Conservation (phyloP, 2,797 vertebrate genomes). For the Myotis daubentonii region DNA sequence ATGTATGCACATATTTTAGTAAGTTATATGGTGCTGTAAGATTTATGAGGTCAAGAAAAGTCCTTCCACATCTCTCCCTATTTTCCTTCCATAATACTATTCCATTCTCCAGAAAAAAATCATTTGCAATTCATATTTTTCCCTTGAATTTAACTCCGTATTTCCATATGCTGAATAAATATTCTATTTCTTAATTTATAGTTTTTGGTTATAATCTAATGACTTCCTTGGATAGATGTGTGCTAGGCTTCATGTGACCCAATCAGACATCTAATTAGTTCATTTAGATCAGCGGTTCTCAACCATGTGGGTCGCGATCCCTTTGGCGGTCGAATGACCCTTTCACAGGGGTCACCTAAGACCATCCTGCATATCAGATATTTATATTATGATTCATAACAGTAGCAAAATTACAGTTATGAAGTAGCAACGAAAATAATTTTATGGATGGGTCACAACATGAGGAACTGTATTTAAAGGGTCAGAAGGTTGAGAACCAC, state of each 20-base stretch:
- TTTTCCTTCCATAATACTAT: not conserved
- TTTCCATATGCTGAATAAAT: not conserved
- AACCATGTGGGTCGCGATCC: too few species aligned
- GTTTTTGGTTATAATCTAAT: not conserved
- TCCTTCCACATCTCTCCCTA: not conserved
- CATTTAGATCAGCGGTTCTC: not conserved
- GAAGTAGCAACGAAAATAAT: too few species aligned
- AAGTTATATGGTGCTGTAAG: not conserved
- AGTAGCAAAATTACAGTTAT: too few species aligned
- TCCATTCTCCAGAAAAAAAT: not conserved
- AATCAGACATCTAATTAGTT: not conserved
- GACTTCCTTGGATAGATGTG: not conserved
- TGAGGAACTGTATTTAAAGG: too few species aligned
- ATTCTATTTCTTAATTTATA: not conserved
- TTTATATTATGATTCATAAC: too few species aligned
- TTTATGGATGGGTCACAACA: too few species aligned
- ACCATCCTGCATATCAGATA: too few species aligned
- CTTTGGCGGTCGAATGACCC: too few species aligned
- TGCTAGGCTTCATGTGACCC: not conserved
- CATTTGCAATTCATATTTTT: not conserved
- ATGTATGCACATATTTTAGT: not conserved
- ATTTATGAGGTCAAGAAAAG: not conserved
- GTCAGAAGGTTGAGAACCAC: too few species aligned
- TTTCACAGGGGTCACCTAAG: too few species aligned
- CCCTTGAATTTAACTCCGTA: not conserved